Evolutionary conservation across 2,888 invertebrate genomes (phyloP), one percentile per base, ranked within the genome.

Genomic region (Cyclophora albipunctata): DNA sequence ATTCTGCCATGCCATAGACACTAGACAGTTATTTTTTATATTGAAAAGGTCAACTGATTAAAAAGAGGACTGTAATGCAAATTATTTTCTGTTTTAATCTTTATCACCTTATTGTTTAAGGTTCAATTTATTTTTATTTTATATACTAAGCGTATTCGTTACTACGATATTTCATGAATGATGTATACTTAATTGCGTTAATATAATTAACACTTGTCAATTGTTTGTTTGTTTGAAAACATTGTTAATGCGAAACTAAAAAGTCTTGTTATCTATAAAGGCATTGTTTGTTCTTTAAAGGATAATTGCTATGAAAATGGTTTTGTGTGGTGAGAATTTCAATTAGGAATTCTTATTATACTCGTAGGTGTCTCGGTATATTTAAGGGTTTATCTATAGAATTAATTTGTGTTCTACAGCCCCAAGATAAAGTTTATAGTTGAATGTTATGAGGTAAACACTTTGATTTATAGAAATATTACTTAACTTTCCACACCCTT

Each of bases 151-250:
- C 52, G 53, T 62, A 55, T 66, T 65, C 60, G 66, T 67, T 69
- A 69, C 65, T 69, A 69, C 65, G 20, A 57, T 65, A 60, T 60
- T 58, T 54, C 59, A 62, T 67, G 60, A 66, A 57, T 65, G 66
- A 76, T 73, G 69, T 67, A 37, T 37, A 5, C 55, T 64, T 81
- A 78, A 81, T 81, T 78, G 73, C 69, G 71, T 71, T 80, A 78
- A 73, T 68, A 69, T 73, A 75, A 77, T 80, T 77, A 77, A 73
- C 74, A 75, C 75, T 69, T 71, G 53, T 60, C 64, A 71, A 72
- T 68, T 52, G 67, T 74, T 68, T 69, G 68, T 64, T 63, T 59
- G 62, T 70, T 71, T 71, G 66, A 67, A 64, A 62, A 63, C 4
- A 58, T 54, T 57, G 69, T 64, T 73, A 75, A 71, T 75, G 69